These are phyloP conservation scores for Apotomis betuletana DNA, from an alignment of 2,888 invertebrate genomes.

Conservation along the genomic window DNA sequence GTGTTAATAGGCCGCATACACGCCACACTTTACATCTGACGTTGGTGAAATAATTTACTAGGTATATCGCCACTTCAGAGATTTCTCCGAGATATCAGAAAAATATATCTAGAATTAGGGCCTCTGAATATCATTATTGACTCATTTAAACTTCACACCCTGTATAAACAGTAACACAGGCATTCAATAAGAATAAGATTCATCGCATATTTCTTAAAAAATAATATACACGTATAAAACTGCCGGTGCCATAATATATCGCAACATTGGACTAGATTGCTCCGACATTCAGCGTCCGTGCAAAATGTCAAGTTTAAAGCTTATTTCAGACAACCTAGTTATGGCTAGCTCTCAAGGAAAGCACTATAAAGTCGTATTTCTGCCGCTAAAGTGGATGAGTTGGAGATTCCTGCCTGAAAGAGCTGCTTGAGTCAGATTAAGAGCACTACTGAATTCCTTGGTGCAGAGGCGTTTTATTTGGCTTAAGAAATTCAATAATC, in stretches of 20 bases:
- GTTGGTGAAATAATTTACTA: too few relatives aligned
- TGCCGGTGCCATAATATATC: background rate
- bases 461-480: background rate
- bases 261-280: background rate
- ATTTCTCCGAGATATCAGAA: too few relatives aligned
- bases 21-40: too few relatives aligned
- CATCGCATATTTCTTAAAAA: too few relatives aligned
- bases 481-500: background rate
- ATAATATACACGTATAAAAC: too few relatives aligned
- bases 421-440: constrained; percentile 16
- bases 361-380: constrained; percentile 29
- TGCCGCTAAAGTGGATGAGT: constrained; percentile 24
- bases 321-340: constrained; percentile 26
- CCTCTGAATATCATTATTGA: too few relatives aligned
- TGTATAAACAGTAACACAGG: too few relatives aligned
- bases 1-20: too few relatives aligned
- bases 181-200: too few relatives aligned
- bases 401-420: constrained; percentile 17
- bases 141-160: too few relatives aligned
- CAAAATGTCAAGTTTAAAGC: constrained; percentile 22
- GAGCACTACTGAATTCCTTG: constrained; percentile 6
- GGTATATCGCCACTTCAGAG: too few relatives aligned
- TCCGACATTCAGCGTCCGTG: constrained; percentile 3
- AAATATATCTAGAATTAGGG: too few relatives aligned
- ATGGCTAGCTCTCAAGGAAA: constrained; percentile 18